phyloP scores from a whole-genome alignment of 1,140 invertebrate species.

The Apis florea region DNA sequence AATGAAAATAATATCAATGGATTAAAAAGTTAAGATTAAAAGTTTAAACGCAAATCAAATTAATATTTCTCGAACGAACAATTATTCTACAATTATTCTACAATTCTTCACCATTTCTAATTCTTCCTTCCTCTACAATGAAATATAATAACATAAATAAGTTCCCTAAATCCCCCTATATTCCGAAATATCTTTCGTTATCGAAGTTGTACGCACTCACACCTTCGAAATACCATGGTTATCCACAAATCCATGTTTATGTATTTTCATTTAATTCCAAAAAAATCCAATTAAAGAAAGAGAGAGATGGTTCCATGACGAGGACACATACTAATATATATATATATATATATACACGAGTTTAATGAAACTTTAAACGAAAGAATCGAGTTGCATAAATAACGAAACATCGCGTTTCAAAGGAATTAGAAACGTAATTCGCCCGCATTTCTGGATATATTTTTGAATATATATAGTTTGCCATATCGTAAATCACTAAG shows the following conservation, averaged over 20 bases:
- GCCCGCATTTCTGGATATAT: conserved; percentile 5
- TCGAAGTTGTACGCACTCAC: not conserved
- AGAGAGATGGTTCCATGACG: not conserved
- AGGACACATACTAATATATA: not conserved
- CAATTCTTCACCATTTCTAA: not conserved
- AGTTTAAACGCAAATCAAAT: no score
- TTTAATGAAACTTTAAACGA: conserved; percentile 40
- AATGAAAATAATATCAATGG: no score
- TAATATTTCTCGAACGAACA: no score
- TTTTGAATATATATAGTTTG: conserved; percentile 56
- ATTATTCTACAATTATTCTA: not conserved
- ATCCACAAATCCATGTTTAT: not conserved
- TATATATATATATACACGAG: not conserved
- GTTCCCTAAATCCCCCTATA: not conserved
- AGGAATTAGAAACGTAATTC: no score
- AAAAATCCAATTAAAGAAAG: conserved; percentile 20
- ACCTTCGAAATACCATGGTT: not conserved
- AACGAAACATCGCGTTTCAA: not conserved
- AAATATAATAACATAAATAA: not conserved
- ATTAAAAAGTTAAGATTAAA: no score
- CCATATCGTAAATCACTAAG: conserved; percentile 66
- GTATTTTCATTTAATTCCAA: not conserved
- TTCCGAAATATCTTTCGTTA: not conserved
- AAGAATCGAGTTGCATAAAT: conserved; percentile 27
- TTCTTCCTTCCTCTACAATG: not conserved